These are phyloP conservation scores for Colletes collaris DNA, from an alignment of 2,888 invertebrate genomes.

Conservation along the genomic window DNA sequence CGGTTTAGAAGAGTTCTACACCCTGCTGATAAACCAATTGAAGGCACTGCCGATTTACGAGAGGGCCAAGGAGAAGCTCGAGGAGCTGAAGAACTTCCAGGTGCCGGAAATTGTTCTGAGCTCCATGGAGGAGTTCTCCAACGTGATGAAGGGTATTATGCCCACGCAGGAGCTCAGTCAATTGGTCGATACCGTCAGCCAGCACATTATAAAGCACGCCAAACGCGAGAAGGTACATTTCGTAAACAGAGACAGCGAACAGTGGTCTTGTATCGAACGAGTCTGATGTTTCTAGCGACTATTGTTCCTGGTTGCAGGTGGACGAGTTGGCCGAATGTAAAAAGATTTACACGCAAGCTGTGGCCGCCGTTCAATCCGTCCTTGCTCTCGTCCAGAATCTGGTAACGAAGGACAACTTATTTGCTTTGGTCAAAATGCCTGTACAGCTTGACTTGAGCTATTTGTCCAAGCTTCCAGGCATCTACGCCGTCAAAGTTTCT, in stretches of 20 bases:
- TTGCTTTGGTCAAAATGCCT: conserved; percentile 80
- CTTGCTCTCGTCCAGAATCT: conserved; percentile 83
- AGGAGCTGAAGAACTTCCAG: conserved; percentile 81
- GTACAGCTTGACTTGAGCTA: conserved; percentile 79
- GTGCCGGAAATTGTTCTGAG: conserved; percentile 85
- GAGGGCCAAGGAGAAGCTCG: conserved; percentile 83
- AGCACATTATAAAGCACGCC: conserved; percentile 84
- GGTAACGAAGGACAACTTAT: conserved; percentile 79
- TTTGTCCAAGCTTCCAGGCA: conserved; percentile 84
- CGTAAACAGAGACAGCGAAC: too few species aligned
- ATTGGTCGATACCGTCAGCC: conserved; percentile 85
- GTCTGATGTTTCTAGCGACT: too few species aligned
- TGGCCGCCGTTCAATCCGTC: conserved; percentile 86
- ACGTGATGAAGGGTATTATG: conserved; percentile 85
- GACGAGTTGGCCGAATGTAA: conserved; percentile 87
- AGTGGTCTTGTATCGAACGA: too few species aligned
- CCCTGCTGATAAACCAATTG: conserved; percentile 83
- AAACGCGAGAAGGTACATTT: conserved; percentile 84
- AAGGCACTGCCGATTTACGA: conserved; percentile 85
- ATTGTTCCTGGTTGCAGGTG: conserved; percentile 79
- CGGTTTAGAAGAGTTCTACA: conserved; percentile 82
- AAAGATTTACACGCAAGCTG: conserved; percentile 85
- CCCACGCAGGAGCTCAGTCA: conserved; percentile 87
- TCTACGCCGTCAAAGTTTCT: conserved; percentile 86
- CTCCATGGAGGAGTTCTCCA: conserved; percentile 85